These are phyloP conservation scores for Aphaenogaster floridana DNA, from an alignment of 1,140 invertebrate species.

Conservation along the genomic window DNA sequence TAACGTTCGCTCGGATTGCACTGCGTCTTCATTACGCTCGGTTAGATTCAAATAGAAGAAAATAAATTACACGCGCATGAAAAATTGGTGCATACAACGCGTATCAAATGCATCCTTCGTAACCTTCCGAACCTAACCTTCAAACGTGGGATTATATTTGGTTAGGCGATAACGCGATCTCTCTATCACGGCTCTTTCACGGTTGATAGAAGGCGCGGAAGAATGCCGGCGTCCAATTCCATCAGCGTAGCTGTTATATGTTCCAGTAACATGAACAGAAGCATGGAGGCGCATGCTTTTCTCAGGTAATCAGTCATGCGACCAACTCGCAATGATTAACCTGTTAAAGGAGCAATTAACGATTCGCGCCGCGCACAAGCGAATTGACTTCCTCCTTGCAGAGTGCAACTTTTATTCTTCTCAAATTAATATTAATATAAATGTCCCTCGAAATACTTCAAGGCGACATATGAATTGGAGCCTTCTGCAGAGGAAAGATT, in stretches of 20 bases:
- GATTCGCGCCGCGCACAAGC: neutral
- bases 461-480: neutral
- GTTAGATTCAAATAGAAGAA: neutral
- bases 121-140: slow-evolving; percentile 53
- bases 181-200: slow-evolving; percentile 42
- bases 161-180: slow-evolving; percentile 42
- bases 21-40: neutral
- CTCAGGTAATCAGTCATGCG: slow-evolving; percentile 88
- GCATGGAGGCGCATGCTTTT: slow-evolving; percentile 99
- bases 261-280: slow-evolving; percentile 99
- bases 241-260: slow-evolving; percentile 98
- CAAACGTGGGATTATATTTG: slow-evolving; percentile 47
- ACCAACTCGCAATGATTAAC: neutral
- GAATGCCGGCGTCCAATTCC: slow-evolving; percentile 86
- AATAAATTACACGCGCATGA: neutral
- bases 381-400: neutral
- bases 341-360: neutral
- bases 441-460: neutral
- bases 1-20: slow-evolving; percentile 3
- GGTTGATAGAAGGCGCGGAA: slow-evolving; percentile 43
- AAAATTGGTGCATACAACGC: neutral
- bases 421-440: neutral
- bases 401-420: neutral
- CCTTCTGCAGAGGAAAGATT: too few relatives aligned
- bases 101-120: slow-evolving; percentile 39